Percentiles rank a stretch among this genome's conserved stretches.
These are phyloP conservation scores for Aurelia coerulea DNA, from an alignment of 30 jellyfish, hydroid and myxozoan species.

Conservation along the genomic window DNA sequence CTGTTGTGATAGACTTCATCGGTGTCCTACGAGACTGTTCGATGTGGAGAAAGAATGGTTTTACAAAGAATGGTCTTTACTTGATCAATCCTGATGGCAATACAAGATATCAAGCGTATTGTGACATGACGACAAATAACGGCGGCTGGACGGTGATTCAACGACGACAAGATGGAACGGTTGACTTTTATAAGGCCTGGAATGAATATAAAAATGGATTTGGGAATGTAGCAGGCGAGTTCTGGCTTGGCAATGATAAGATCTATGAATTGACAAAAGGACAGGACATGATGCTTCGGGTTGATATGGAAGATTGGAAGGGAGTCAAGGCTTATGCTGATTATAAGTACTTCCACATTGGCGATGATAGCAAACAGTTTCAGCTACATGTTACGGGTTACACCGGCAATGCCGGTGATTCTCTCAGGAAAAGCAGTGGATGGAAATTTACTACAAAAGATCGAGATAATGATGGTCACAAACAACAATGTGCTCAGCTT, in stretches of 20 bases:
- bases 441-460: neutral
- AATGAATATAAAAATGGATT: too few species aligned
- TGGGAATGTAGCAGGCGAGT: too few species aligned
- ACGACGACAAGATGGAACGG: neutral
- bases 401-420: conserved; percentile 5
- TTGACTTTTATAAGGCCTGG: too few species aligned
- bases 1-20: neutral
- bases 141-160: conserved; percentile 1
- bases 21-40: neutral
- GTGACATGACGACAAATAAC: neutral
- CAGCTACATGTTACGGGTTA: neutral
- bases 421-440: neutral
- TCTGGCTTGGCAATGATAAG: too few species aligned
- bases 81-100: neutral
- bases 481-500: neutral
- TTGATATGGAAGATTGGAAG: neutral
- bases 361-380: neutral
- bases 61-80: neutral
- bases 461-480: neutral
- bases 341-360: neutral
- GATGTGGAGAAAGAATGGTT: neutral
- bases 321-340: conserved; percentile 8
- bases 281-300: too few species aligned
- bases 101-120: neutral
- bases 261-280: too few species aligned